Evolutionary conservation across 2,113 vertebrate genomes (phyloP), one percentile per base, ranked within the genome.

Genomic region (Synchiropus splendidus): DNA sequence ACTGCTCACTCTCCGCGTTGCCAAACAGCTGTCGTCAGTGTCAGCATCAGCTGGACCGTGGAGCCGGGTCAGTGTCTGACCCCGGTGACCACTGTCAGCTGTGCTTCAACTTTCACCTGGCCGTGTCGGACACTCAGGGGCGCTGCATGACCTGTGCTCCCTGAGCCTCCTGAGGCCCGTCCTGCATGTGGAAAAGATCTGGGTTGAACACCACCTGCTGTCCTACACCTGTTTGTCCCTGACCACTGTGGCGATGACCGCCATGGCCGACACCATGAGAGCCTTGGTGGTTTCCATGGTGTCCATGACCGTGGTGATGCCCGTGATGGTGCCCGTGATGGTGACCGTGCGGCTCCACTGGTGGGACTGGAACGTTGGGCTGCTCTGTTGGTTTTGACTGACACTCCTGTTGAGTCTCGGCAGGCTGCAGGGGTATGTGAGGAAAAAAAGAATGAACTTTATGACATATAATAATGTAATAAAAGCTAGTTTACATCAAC

Each of bases 11-110:
- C 10, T 64, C 57, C 31, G 82, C 70, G 8, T 83, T 80, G 56
- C 83, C 86, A 42, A 92, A 63, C 83, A 95, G 81, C 76, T 87
- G 88, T 56, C 92, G 87, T 56, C 95, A 98, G 65, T 97, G 91
- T 78, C 95, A 98, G 76, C 91, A 94, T 87, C 95, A 97, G 80
- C 85, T 92, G 58, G 77, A 64, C 10, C 79, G 30, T 3, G 64
- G 36, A 42, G 2, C 4, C 40, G 61, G 57, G 9, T 51, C 45
- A 2, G 36, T 41, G 17, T 72, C 80, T 51, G 79, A 72, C 60
- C 61, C 70, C 34, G 39, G 48, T 65, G 65, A 38, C 81, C 79
- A 64, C 10, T 85, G 83, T 86, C 95, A 98, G 75, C 67, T 85
- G 79, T 87, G 70, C 51, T 83, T 81, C 16, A 82, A 84, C 51